These are phyloP conservation scores for Yponomeuta malinellus DNA, from an alignment of 2,888 invertebrate species.

Conservation along the genomic window DNA sequence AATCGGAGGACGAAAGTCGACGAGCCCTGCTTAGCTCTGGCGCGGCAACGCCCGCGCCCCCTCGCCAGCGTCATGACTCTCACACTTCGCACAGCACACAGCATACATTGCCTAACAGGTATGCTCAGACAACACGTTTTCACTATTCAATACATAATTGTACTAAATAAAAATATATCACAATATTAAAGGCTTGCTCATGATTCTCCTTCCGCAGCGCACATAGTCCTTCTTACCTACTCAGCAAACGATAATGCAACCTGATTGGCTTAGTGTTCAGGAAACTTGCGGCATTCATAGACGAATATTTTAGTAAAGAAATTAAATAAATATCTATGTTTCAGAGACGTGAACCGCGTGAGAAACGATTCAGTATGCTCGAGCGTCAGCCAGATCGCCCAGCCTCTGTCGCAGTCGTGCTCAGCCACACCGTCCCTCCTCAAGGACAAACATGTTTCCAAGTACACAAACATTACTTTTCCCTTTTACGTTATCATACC, in stretches of 20 bases:
- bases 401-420: slow-evolving; percentile 29
- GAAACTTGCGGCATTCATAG: too few species aligned
- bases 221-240: too few species aligned
- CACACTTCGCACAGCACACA: slow-evolving; percentile 36
- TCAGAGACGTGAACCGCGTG: slow-evolving; percentile 53
- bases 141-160: too few species aligned
- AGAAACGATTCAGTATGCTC: slow-evolving; percentile 72
- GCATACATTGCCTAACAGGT: slow-evolving; percentile 45
- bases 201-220: too few species aligned
- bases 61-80: slow-evolving; percentile 51
- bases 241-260: too few species aligned
- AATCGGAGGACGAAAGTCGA: slow-evolving; percentile 80
- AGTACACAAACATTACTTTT: slow-evolving; percentile 31
- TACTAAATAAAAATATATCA: too few species aligned
- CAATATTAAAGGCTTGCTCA: too few species aligned
- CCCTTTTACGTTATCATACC: neutral
- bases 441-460: slow-evolving; percentile 44
- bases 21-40: slow-evolving; percentile 38
- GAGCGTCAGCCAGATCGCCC: slow-evolving; percentile 44
- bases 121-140: neutral
- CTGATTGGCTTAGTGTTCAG: too few species aligned
- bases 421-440: slow-evolving; percentile 37
- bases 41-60: slow-evolving; percentile 34
- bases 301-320: too few species aligned
- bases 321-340: slow-evolving; percentile 18